Conservation (phyloP, 2,888 invertebrate species). For the Eilema griseolum region DNA sequence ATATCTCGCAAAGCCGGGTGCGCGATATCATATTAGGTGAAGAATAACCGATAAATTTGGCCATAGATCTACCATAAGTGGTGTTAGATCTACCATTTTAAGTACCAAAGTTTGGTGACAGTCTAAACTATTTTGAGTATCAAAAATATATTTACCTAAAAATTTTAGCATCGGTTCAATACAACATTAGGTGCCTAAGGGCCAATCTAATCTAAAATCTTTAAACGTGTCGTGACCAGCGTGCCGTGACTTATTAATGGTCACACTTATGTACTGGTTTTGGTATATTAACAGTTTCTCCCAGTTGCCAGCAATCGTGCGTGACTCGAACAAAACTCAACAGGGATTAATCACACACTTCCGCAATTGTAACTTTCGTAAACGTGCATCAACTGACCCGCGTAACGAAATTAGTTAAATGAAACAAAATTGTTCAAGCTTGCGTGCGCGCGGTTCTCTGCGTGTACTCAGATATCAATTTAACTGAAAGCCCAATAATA, state of each 20-base stretch:
- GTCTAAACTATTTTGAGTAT: too few species aligned
- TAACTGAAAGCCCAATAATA: not conserved
- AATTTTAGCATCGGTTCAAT: too few species aligned
- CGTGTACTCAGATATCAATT: not conserved
- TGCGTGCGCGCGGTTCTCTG: not conserved
- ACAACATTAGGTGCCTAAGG: too few species aligned
- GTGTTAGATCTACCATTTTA: too few species aligned
- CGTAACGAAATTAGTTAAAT: not conserved
- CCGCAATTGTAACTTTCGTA: not conserved
- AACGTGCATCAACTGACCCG: not conserved
- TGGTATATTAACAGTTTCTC: not conserved
- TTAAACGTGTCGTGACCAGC: not conserved
- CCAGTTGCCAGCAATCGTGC: not conserved
- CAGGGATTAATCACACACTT: conserved; percentile 7
- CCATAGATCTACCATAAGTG: too few species aligned
- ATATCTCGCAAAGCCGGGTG: too few species aligned
- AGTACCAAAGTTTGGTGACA: too few species aligned
- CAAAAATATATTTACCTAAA: too few species aligned
- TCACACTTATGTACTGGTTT: conserved; percentile 3
- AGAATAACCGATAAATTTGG: too few species aligned
- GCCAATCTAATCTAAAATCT: not conserved
- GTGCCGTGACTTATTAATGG: not conserved
- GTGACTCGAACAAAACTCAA: conserved; percentile 10
- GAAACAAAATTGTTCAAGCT: not conserved
- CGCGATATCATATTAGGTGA: too few species aligned